A percentile compares a stretch with the other conserved stretches of the same genome.
Conservation (phyloP, 2,113 vertebrate species). For the Indicator maculatus region DNA sequence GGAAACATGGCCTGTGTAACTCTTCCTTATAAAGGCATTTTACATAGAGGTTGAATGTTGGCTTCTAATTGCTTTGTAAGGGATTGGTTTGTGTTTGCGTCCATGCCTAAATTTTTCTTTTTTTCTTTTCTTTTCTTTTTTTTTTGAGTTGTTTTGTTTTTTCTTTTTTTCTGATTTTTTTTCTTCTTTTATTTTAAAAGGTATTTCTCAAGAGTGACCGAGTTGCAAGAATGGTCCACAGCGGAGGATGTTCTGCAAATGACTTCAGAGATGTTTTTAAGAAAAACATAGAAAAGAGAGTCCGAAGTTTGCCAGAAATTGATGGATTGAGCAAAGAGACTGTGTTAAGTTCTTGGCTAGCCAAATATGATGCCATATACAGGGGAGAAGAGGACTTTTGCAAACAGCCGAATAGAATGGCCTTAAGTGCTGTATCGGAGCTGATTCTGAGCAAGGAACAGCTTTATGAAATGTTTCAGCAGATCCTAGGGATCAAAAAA, state of each 20-base stretch:
- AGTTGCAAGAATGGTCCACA: conserved; percentile 94
- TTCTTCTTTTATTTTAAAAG: conserved; percentile 68
- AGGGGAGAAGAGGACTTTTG: conserved; percentile 90
- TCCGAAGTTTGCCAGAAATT: conserved; percentile 94
- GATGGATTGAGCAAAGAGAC: conserved; percentile 98
- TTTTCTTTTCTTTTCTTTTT: neutral
- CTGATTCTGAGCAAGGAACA: conserved; percentile 98
- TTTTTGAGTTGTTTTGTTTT: neutral
- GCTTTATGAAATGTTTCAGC: conserved; percentile 98
- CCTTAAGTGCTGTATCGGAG: conserved; percentile 89
- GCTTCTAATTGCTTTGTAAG: neutral
- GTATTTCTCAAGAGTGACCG: conserved; percentile 96
- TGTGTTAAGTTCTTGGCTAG: conserved; percentile 95
- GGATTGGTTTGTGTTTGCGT: neutral
- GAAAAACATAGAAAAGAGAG: conserved; percentile 95
- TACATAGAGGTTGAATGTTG: neutral
- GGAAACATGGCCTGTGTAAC: neutral
- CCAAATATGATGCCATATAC: conserved; percentile 95
- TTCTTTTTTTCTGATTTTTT: neutral
- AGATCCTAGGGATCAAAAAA: conserved; percentile 93
- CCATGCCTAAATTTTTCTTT: neutral
- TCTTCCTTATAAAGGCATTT: neutral
- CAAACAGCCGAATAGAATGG: conserved; percentile 85
- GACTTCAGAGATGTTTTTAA: conserved; percentile 98
- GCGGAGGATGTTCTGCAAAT: conserved; percentile 92